Percentiles rank a stretch among this genome's conserved stretches.
phyloP scores from a whole-genome alignment of 2,797 vertebrate species.

The Centroberyx gerrardi region DNA sequence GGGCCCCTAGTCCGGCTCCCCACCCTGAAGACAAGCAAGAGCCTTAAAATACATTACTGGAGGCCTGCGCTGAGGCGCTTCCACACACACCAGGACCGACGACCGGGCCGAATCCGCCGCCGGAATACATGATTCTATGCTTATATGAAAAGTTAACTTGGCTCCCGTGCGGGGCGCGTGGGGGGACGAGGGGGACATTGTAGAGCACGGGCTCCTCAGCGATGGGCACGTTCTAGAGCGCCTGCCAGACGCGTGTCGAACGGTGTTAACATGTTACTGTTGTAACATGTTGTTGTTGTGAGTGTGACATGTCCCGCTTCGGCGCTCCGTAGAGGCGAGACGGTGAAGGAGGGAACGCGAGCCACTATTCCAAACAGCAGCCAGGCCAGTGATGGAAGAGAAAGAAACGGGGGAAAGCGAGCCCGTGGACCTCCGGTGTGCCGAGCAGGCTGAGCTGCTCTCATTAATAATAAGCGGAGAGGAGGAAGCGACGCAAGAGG shows the following conservation, averaged over 20 bases:
- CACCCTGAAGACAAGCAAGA: constrained; percentile 92
- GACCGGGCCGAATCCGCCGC: constrained; percentile 13
- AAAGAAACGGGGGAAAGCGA: constrained; percentile 68
- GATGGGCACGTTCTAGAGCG: constrained; percentile 66
- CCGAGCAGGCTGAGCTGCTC: constrained; percentile 82
- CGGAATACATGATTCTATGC: constrained; percentile 44
- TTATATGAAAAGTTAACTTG: constrained; percentile 86
- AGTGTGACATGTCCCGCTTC: constrained; percentile 69
- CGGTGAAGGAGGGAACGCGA: constrained; percentile 57
- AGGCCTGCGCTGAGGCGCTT: constrained; percentile 75
- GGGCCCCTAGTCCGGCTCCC: constrained; percentile 96
- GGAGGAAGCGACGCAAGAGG: constrained; percentile 79
- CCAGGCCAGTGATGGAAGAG: constrained; percentile 82
- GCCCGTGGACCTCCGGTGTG: constrained; percentile 78
- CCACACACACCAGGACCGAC: constrained; percentile 51
- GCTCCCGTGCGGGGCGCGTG: constrained; percentile 74
- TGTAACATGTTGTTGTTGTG: constrained; percentile 54
- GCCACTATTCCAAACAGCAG: constrained; percentile 41
- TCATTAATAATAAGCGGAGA: constrained; percentile 87
- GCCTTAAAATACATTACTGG: constrained; percentile 84
- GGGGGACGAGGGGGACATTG: constrained; percentile 61
- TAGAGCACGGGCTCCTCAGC: constrained; percentile 59
- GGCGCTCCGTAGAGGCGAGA: constrained; percentile 28
- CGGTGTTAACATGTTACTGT: constrained; percentile 47
- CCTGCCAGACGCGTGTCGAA: constrained; percentile 74